Percentiles rank a stretch among this genome's conserved stretches.
These are phyloP conservation scores for Chrysocyon brachyurus DNA, from an alignment of 2,797 vertebrate genomes.

Conservation along the genomic window DNA sequence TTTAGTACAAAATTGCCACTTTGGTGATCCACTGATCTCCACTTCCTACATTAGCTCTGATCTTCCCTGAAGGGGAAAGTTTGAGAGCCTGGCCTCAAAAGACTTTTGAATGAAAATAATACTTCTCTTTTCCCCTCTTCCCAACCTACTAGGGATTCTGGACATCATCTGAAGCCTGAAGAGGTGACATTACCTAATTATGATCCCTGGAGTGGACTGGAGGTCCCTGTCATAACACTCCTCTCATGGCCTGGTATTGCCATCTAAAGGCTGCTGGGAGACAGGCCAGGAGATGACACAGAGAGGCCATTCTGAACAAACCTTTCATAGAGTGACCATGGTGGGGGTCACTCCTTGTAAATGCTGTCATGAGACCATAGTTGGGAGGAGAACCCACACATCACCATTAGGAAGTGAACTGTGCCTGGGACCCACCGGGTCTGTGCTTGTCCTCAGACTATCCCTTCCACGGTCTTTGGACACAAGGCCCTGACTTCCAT, in stretches of 20 bases:
- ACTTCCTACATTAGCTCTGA: neutral
- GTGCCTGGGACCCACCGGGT: fast-evolving
- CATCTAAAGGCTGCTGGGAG: neutral
- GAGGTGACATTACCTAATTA: no score
- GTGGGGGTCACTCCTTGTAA: neutral
- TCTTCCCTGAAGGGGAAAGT: neutral
- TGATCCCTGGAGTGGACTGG: neutral
- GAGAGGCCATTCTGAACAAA: neutral
- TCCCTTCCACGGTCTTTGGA: neutral
- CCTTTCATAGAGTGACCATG: fast-evolving
- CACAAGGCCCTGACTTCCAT: neutral
- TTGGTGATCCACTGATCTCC: neutral
- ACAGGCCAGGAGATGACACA: neutral
- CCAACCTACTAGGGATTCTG: fast-evolving
- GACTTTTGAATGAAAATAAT: neutral
- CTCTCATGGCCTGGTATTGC: neutral
- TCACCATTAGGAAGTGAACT: fast-evolving
- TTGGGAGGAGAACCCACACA: neutral
- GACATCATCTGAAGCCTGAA: neutral
- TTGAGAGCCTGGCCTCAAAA: neutral
- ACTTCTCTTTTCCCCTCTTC: neutral
- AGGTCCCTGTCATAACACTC: neutral
- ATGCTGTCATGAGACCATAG: no score
- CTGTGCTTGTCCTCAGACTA: neutral
- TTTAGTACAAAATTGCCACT: neutral